Percentiles rank a stretch among this genome's conserved stretches.
Evolutionary conservation across 1,140 invertebrate genomes (phyloP).

Genomic region (Nylanderia fulva): DNA sequence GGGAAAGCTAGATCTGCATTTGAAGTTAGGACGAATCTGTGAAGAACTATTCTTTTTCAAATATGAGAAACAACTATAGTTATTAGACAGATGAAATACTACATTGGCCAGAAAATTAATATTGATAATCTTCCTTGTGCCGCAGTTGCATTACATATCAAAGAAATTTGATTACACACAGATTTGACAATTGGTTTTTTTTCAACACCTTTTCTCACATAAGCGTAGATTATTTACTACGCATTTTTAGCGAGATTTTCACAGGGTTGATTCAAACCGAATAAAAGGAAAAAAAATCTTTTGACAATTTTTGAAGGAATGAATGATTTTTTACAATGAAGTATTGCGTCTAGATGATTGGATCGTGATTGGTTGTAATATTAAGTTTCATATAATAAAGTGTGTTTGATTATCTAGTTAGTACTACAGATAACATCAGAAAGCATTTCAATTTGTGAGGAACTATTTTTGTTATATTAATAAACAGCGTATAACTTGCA

Average conservation of each 20-base stretch:
- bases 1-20: slow-evolving; percentile 14
- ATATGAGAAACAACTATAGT: slow-evolving; percentile 4
- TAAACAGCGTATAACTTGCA: not conserved
- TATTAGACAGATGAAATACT: not conserved
- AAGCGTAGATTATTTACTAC: slow-evolving; percentile 14
- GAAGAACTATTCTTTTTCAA: slow-evolving; percentile 3
- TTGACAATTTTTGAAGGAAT: not conserved
- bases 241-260: slow-evolving; percentile 1
- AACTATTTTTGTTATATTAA: slow-evolving; percentile 35
- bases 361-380: slow-evolving; percentile 29
- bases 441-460: slow-evolving; percentile 33
- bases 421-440: slow-evolving; percentile 4
- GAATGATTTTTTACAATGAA: slow-evolving; percentile 42
- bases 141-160: slow-evolving; percentile 56
- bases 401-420: not conserved
- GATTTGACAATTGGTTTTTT: slow-evolving; percentile 33
- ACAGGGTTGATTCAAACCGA: slow-evolving; percentile 5
- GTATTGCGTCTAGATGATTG: not conserved
- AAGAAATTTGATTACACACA: slow-evolving; percentile 10
- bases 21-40: not conserved
- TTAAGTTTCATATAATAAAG: slow-evolving; percentile 16
- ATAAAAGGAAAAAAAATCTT: not conserved
- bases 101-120: slow-evolving; percentile 42
- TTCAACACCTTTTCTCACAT: not conserved
- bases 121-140: slow-evolving; percentile 49